A percentile compares a stretch with the other conserved stretches of the same genome.
Conservation (phyloP, 2,797 vertebrate species). For the Mormyrops boulengeri region DNA sequence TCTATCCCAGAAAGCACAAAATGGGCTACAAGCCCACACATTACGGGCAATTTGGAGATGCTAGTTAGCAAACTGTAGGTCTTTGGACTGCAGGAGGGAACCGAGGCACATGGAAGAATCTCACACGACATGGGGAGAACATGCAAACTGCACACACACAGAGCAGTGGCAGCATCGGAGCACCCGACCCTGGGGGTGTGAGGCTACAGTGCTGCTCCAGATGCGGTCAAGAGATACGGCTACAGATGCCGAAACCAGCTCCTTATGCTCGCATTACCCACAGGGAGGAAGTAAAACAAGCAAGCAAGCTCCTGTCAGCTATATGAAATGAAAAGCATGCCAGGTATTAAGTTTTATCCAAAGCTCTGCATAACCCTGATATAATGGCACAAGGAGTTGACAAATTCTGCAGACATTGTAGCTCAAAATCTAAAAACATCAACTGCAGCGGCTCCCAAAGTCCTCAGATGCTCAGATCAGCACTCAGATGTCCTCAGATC, state of each 20-base stretch:
- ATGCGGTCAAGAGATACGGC: not conserved
- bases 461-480: not conserved
- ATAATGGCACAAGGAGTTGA: not conserved
- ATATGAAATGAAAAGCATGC: not conserved
- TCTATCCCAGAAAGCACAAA: not conserved
- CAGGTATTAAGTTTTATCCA: not conserved
- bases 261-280: not conserved
- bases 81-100: not conserved
- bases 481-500: not conserved
- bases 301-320: not conserved
- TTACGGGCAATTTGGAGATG: not conserved
- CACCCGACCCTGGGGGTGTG: not conserved
- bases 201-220: not conserved
- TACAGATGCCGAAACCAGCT: not conserved
- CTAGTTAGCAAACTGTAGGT: not conserved
- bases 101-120: not conserved
- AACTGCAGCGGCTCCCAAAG: not conserved
- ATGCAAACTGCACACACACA: not conserved
- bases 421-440: not conserved
- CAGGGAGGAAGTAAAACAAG: not conserved
- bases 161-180: not conserved
- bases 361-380: not conserved
- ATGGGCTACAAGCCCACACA: not conserved
- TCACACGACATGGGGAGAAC: not conserved
- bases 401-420: not conserved